Evolutionary conservation across 37 sponge, comb jelly and placozoan genomes (phyloP).

Genomic region (Halichondria panicea): DNA sequence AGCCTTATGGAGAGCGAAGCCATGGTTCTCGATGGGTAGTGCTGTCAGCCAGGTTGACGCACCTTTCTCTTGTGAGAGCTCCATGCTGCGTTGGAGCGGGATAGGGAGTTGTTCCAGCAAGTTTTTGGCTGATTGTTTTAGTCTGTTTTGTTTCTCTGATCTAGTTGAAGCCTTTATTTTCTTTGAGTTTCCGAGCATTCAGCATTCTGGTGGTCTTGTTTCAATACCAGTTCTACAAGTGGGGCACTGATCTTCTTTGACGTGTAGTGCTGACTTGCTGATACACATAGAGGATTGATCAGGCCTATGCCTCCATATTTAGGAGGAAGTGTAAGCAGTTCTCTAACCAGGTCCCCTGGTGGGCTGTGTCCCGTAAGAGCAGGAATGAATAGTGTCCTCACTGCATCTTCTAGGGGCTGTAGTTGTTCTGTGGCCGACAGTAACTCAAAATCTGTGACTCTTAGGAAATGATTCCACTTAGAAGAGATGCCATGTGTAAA

Average conservation of each 20-base stretch:
- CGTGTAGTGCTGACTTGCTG: constrained; percentile 12
- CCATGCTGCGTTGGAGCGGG: constrained; percentile 7
- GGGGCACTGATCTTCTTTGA: constrained; percentile 29
- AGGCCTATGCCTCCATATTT: constrained; percentile 27
- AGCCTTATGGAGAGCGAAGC: constrained; percentile 27
- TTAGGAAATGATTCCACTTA: neutral
- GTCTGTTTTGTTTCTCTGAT: neutral
- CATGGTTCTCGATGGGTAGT: constrained; percentile 30
- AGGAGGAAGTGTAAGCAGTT: constrained; percentile 17
- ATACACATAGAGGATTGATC: constrained; percentile 4
- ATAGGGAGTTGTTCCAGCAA: neutral
- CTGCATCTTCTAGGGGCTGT: constrained; percentile 2
- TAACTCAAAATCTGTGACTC: neutral
- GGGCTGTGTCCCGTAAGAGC: constrained; percentile 20
- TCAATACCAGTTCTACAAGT: constrained; percentile 6
- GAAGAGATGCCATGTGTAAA: constrained; percentile 14
- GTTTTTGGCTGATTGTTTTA: neutral
- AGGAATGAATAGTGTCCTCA: constrained; percentile 8
- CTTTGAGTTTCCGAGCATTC: neutral
- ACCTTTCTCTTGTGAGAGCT: constrained; percentile 23
- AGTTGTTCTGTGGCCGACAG: neutral
- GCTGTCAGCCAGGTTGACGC: constrained; percentile 33
- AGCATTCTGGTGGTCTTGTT: constrained; percentile 15
- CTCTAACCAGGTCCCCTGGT: constrained; percentile 15
- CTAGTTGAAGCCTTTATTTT: neutral